phyloP scores from a whole-genome alignment of 2,888 invertebrate species.

The Drosophila peninsularis region DNA sequence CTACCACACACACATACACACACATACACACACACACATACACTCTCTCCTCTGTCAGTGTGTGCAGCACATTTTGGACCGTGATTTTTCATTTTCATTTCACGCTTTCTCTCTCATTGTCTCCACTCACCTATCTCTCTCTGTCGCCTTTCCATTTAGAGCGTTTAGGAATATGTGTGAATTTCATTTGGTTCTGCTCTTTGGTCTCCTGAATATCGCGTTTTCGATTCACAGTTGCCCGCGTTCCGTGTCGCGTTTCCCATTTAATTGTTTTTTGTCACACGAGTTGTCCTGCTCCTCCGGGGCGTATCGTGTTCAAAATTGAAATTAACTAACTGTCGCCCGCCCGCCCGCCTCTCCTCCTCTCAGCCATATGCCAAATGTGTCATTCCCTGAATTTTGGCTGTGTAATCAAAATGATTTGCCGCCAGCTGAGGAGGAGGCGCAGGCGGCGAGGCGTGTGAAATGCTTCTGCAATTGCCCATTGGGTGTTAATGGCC shows the following conservation, averaged over 20 bases:
- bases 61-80: conserved; percentile 30
- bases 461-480: conserved; percentile 12
- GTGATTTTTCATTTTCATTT: conserved; percentile 80
- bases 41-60: background rate
- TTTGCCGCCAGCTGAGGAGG: conserved; percentile 16
- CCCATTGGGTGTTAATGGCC: conserved; percentile 19
- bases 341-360: conserved; percentile 27
- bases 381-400: conserved; percentile 11
- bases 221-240: conserved; percentile 21
- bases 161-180: conserved; percentile 58
- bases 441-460: conserved; percentile 14
- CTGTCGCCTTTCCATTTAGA: conserved; percentile 2
- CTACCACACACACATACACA: no score
- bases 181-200: conserved; percentile 67
- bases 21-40: no score
- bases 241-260: conserved; percentile 50
- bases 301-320: conserved; percentile 77
- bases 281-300: conserved; percentile 65
- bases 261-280: conserved; percentile 80
- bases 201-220: conserved; percentile 38
- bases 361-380: conserved; percentile 5
- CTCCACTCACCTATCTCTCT: background rate
- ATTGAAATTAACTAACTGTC: conserved; percentile 74
- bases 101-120: conserved; percentile 64
- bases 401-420: conserved; percentile 56